A percentile compares a stretch with the other conserved stretches of the same genome.
Conservation (phyloP, 2,888 invertebrate genomes). For the Panopea generosa region DNA sequence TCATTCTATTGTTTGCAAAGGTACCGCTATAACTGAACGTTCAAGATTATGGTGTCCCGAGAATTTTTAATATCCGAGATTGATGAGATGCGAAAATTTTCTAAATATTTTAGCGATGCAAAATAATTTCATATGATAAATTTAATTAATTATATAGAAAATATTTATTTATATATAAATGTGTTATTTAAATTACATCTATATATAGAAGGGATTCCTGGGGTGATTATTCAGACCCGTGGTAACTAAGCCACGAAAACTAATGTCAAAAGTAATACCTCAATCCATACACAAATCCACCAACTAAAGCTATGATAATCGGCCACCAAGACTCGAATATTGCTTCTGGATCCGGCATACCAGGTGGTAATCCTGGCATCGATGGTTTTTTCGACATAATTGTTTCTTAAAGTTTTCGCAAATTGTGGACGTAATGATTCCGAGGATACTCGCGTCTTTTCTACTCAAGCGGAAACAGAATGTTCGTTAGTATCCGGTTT, state of each 20-base stretch:
- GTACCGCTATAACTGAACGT: too few relatives aligned
- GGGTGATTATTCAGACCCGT: too few relatives aligned
- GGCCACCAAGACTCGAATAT: conserved; percentile 83
- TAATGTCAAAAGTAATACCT: conserved; percentile 68
- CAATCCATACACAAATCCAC: conserved; percentile 78
- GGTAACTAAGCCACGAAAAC: conserved; percentile 34
- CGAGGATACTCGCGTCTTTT: background rate
- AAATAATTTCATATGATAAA: too few relatives aligned
- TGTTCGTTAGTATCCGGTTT: background rate
- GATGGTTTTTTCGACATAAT: conserved; percentile 40
- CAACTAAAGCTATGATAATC: conserved; percentile 75
- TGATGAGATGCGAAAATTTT: too few relatives aligned
- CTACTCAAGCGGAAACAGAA: background rate
- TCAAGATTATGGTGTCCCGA: too few relatives aligned
- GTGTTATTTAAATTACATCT: too few relatives aligned
- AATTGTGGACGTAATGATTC: background rate
- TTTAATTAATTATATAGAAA: too few relatives aligned
- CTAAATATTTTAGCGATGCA: too few relatives aligned
- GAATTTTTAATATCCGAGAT: too few relatives aligned
- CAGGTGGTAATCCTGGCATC: conserved; percentile 55
- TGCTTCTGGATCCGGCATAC: conserved; percentile 76
- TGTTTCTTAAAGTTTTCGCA: background rate
- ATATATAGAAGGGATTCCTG: too few relatives aligned
- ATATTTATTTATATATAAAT: too few relatives aligned
- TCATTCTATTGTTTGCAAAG: too few relatives aligned